These are phyloP conservation scores for Acleris literana DNA, from an alignment of 2,888 invertebrate genomes.

Conservation along the genomic window DNA sequence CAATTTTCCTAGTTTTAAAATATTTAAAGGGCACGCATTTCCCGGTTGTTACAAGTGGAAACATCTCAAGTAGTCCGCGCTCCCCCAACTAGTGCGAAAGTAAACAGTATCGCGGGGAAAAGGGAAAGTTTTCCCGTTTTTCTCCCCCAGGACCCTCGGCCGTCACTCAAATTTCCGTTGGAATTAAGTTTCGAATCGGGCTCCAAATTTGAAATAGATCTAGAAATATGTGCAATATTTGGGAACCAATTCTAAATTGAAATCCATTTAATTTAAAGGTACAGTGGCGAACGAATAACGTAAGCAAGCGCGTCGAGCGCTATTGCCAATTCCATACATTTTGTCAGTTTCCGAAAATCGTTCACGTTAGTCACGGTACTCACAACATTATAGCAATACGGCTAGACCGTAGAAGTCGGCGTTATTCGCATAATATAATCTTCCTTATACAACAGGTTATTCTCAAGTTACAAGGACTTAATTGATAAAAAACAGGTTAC, in stretches of 20 bases:
- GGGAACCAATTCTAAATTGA: too few species aligned
- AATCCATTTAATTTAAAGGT: too few species aligned
- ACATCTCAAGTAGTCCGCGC: conserved; percentile 27
- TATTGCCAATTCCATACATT: too few species aligned
- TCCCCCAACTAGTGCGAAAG: conserved; percentile 70
- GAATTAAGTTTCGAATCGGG: conserved; percentile 64
- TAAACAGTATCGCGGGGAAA: conserved; percentile 66
- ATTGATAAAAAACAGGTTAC: conserved; percentile 14
- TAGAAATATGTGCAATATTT: background rate
- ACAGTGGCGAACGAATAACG: too few species aligned
- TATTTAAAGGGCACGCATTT: conserved; percentile 12
- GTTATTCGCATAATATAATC: too few species aligned
- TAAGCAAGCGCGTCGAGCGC: too few species aligned
- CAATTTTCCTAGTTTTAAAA: background rate
- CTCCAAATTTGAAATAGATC: conserved; percentile 40
- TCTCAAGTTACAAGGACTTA: background rate
- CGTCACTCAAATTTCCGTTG: conserved; percentile 69
- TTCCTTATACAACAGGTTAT: too few species aligned
- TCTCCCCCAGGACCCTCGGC: conserved; percentile 66
- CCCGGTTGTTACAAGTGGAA: conserved; percentile 21
- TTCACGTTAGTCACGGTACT: too few species aligned
- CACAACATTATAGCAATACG: too few species aligned
- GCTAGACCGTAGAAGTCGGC: too few species aligned
- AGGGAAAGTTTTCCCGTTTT: conserved; percentile 79
- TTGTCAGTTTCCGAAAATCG: too few species aligned